Evolutionary conservation across 2,888 invertebrate genomes (phyloP).

Genomic region (Drosophila kuntzei): DNA sequence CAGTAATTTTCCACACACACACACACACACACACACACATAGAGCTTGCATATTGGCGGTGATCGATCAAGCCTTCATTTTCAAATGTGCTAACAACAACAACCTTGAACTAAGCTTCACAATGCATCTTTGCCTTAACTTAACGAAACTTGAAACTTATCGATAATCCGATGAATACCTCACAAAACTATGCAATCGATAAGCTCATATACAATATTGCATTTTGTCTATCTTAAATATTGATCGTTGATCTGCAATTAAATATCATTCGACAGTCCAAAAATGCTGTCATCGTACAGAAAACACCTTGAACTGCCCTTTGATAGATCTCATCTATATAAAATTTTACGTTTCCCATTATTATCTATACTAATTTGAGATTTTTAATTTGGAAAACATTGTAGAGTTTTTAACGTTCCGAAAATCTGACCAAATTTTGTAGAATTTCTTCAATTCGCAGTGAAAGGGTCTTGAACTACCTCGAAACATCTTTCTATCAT

Average conservation of each 20-base stretch:
- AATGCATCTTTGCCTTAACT: constrained; percentile 8
- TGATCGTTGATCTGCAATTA: constrained; percentile 5
- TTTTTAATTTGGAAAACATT: too few relatives aligned
- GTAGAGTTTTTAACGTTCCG: not conserved
- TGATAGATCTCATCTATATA: not conserved
- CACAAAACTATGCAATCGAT: not conserved
- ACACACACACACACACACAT: constrained; percentile 27
- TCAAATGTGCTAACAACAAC: constrained; percentile 14
- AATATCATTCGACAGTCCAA: not conserved
- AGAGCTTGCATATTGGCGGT: constrained; percentile 23
- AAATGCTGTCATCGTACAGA: constrained; percentile 2
- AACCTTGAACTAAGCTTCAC: constrained; percentile 26
- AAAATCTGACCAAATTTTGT: not conserved
- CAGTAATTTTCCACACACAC: constrained; percentile 61
- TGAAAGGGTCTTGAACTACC: not conserved
- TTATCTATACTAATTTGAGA: too few relatives aligned
- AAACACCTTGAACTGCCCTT: not conserved
- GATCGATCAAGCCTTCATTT: constrained; percentile 33
- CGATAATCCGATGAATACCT: constrained; percentile 3
- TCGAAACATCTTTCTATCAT: not conserved
- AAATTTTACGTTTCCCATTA: not conserved
- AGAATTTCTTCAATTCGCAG: not conserved
- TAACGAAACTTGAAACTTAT: constrained; percentile 6
- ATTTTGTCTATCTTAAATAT: not conserved
- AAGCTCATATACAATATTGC: not conserved